A percentile compares a stretch with the other conserved stretches of the same genome.
Conservation (phyloP, 35 echinoderm and acorn worm species). For the Lytechinus variegatus region DNA sequence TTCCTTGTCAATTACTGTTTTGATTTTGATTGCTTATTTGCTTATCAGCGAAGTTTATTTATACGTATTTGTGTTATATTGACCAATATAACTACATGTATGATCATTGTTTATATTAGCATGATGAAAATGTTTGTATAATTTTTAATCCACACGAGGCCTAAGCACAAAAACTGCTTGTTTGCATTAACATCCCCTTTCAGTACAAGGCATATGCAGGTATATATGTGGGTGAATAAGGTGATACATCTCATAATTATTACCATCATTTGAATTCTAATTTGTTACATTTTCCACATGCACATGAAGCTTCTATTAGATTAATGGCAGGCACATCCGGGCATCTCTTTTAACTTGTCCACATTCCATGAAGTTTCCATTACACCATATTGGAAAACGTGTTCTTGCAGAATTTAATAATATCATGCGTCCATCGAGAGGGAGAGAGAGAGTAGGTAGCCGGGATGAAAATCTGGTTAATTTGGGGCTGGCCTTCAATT, state of each 20-base stretch:
- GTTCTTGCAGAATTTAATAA: conserved; percentile 6
- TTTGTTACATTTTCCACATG: neutral
- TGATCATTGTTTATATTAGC: too few relatives aligned
- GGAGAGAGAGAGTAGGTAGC: neutral
- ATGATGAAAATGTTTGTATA: too few relatives aligned
- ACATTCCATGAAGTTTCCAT: neutral
- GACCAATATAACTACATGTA: too few relatives aligned
- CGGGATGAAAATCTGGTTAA: neutral
- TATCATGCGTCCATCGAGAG: neutral
- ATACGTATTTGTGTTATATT: too few relatives aligned
- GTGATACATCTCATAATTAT: neutral
- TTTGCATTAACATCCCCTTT: too few relatives aligned
- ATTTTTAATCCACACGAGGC: too few relatives aligned
- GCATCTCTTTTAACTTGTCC: neutral
- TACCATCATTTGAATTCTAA: neutral
- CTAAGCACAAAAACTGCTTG: neutral
- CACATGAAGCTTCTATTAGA: neutral
- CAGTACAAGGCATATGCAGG: too few relatives aligned
- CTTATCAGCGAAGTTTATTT: too few relatives aligned
- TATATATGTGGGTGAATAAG: neutral
- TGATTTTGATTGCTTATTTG: too few relatives aligned
- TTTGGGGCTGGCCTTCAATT: conserved; percentile 17
- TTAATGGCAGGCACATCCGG: neutral
- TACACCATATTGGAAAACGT: conserved; percentile 1
- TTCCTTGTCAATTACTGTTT: too few relatives aligned